Base-by-base conservation (phyloP, 2,888 invertebrate genomes). In the Netelia melanura region DNA sequence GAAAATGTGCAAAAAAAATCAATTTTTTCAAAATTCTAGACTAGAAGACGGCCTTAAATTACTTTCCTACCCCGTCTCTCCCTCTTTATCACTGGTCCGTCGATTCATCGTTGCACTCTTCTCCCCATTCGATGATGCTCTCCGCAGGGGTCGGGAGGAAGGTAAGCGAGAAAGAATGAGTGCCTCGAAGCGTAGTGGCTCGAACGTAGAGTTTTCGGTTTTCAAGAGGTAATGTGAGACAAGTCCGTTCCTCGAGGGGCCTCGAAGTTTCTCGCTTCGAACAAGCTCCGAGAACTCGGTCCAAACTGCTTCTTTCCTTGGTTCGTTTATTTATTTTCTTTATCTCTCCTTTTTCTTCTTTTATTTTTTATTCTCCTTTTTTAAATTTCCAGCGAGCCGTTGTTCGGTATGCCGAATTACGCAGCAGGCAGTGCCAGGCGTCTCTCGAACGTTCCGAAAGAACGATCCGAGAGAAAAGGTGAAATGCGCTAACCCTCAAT, bases 381-480 rank as follows among this genome's bases (percentile, higher is more conserved):
- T 2, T 38, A n/a, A 17, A 17, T 11, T 38, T 54, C 21, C 17
- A 11, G 58, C 43, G 21, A 58, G 58, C 9, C 58, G 21, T 58
- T 58, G 10, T 58, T 11, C 52, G 58, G 30, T 70, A 44, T n/a
- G 75, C 38, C 62, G 75, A 81, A 70, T 81, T 81, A 81, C 81
- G 75, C 75, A 70, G 58, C 9, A n/a, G 64, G 44, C 56, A 65
- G 10, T 25, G 21, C 10, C 30, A 21, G 43, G n/a, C 67, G 9
- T 75, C 17, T 52, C 21, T 8, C 52, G 10, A 52, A 52, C 10
- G 17, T 8, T 21, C 21, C 21, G 8, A 9, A 54, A 54, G 54
- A 58, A 58, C 21, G 21, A 58, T 21, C 14, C 10, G 14, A 48
- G 48, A 48, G 11, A n/a, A 44, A 44, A 30, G 25, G 3, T 17